Evolutionary conservation across 2,113 vertebrate species (phyloP).

Genomic region (Nesogale talazaci): DNA sequence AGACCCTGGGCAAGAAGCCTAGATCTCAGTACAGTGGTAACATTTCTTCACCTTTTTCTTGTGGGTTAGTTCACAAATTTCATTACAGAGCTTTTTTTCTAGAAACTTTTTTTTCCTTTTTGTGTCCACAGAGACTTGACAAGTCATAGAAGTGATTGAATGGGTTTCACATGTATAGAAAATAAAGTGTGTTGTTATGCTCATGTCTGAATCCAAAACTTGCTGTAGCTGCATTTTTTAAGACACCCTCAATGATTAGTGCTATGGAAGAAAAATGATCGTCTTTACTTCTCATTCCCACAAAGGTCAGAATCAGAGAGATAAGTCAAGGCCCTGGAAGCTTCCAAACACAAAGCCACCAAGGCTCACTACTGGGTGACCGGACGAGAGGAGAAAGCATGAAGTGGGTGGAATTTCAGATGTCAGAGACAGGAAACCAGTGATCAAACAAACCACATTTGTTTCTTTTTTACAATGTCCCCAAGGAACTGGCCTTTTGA

Average conservation of each 20-base stretch:
- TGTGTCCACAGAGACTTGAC: background rate
- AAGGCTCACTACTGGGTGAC: background rate
- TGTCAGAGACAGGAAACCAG: conserved; percentile 35
- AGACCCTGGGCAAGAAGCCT: background rate
- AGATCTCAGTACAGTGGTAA: background rate
- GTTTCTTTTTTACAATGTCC: conserved; percentile 20
- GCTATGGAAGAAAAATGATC: conserved; percentile 8
- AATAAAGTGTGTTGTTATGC: conserved; percentile 38
- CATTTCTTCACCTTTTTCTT: background rate
- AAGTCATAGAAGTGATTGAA: conserved; percentile 3
- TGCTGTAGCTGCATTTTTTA: background rate
- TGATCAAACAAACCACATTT: conserved; percentile 58
- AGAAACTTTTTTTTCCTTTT: conserved; percentile 7
- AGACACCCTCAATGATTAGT: conserved; percentile 3
- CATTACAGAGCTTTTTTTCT: background rate
- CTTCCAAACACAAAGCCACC: background rate
- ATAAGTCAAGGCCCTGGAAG: conserved; percentile 24
- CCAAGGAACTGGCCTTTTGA: conserved; percentile 47
- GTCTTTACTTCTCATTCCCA: background rate
- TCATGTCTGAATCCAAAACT: conserved; percentile 10
- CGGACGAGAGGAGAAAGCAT: background rate
- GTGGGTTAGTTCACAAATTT: background rate
- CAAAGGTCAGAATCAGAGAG: conserved; percentile 14
- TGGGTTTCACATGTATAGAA: background rate
- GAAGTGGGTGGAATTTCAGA: conserved; percentile 29